These are phyloP conservation scores for Pantherophis guttatus DNA, from an alignment of 2,113 vertebrate genomes.

Conservation along the genomic window DNA sequence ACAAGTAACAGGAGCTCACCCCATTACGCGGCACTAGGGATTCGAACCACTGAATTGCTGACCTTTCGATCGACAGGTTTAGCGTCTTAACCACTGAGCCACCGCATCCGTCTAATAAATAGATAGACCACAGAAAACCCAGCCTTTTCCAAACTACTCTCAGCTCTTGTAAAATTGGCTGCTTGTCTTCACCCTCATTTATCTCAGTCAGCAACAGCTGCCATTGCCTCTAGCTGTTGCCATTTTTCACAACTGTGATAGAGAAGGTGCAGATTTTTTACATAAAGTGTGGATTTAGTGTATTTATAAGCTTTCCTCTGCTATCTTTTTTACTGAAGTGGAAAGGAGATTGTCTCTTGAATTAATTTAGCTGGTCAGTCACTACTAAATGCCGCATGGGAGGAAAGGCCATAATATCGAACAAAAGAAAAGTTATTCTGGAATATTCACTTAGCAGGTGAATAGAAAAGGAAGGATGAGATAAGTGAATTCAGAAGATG, in stretches of 20 bases:
- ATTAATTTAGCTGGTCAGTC: neutral
- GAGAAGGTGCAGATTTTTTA: neutral
- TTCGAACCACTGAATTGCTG: too few relatives aligned
- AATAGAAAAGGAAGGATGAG: neutral
- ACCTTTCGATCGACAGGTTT: too few relatives aligned
- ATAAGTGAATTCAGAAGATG: neutral
- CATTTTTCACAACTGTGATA: neutral
- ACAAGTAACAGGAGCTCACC: too few relatives aligned
- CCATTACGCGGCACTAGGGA: too few relatives aligned
- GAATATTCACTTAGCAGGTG: neutral
- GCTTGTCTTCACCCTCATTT: neutral
- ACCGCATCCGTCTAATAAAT: too few relatives aligned
- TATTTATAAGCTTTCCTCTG: neutral
- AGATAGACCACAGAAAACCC: neutral
- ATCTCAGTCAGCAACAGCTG: neutral
- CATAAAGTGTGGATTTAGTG: neutral
- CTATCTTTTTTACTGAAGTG: neutral
- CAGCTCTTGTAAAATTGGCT: neutral
- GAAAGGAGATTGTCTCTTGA: neutral
- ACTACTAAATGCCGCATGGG: neutral
- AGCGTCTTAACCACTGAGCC: too few relatives aligned
- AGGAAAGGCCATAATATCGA: neutral
- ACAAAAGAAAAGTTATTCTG: neutral
- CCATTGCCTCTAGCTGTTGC: neutral
- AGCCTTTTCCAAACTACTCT: neutral